These are phyloP conservation scores for Drosophila asahinai DNA, from an alignment of 1,140 invertebrate genomes.

Conservation along the genomic window DNA sequence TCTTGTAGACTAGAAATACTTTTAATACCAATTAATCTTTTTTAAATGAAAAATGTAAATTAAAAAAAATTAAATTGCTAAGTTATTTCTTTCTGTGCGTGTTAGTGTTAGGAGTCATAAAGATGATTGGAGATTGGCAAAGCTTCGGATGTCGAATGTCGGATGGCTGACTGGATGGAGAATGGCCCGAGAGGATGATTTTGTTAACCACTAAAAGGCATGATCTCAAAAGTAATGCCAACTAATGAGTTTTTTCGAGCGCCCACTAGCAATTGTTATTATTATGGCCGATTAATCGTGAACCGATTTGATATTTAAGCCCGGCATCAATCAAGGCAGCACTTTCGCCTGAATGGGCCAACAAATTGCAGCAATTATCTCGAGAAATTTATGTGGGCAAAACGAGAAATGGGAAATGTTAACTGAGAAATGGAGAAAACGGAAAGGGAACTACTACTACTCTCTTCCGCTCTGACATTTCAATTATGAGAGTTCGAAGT, in stretches of 20 bases:
- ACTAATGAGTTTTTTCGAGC: conserved; percentile 38
- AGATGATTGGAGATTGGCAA: conserved; percentile 31
- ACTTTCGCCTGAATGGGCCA: conserved; percentile 62
- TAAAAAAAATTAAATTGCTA: too few relatives aligned
- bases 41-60: too few relatives aligned
- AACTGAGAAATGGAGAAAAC: conserved; percentile 14
- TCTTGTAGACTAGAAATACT: too few relatives aligned
- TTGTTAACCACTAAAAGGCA: conserved; percentile 21
- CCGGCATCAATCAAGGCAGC: conserved; percentile 55
- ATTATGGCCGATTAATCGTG: conserved; percentile 55
- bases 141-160: conserved; percentile 14
- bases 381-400: conserved; percentile 58
- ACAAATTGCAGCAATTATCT: conserved; percentile 68
- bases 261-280: conserved; percentile 54
- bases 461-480: conserved; percentile 46
- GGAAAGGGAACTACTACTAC: conserved; percentile 14
- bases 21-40: too few relatives aligned
- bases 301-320: conserved; percentile 57
- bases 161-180: conserved; percentile 26
- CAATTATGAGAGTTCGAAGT: conserved; percentile 41
- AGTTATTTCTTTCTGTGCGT: conserved; percentile 5
- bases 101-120: conserved; percentile 12
- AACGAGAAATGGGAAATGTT: neutral
- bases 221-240: conserved; percentile 37
- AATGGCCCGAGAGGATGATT: conserved; percentile 19